Percentiles rank a stretch among this genome's conserved stretches.
Conservation (phyloP, 2,888 invertebrate species). For the Apamea monoglypha region DNA sequence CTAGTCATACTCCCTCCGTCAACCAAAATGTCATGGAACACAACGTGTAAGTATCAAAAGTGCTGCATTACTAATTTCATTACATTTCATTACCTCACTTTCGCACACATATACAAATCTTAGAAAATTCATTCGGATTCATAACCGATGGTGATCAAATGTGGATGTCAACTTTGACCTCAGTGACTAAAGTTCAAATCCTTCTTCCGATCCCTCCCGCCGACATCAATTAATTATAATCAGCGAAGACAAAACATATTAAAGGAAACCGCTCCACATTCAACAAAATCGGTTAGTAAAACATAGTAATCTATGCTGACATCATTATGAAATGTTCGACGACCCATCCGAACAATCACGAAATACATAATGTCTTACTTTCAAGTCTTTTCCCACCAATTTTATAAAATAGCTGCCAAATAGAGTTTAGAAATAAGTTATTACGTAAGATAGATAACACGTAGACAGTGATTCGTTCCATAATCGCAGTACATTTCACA, state of each 20-base stretch:
- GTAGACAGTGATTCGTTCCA: conserved; percentile 41
- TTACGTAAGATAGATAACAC: conserved; percentile 35
- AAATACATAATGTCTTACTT: conserved; percentile 56
- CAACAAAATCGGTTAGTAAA: conserved; percentile 63
- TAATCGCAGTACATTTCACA: conserved; percentile 63
- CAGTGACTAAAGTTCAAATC: conserved; percentile 46
- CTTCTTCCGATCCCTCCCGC: conserved; percentile 32
- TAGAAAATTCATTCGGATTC: conserved; percentile 73
- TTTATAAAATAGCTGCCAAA: conserved; percentile 41
- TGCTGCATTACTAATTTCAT: conserved; percentile 72
- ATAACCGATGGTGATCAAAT: conserved; percentile 67
- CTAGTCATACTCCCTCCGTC: conserved; percentile 41
- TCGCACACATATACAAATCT: conserved; percentile 75
- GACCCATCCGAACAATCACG: conserved; percentile 35
- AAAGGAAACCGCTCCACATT: conserved; percentile 60
- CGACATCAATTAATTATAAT: conserved; percentile 46
- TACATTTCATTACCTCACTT: conserved; percentile 66
- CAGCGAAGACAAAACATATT: conserved; percentile 45
- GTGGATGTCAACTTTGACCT: conserved; percentile 63
- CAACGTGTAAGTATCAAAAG: conserved; percentile 77
- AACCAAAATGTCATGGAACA: conserved; percentile 68
- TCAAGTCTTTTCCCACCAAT: conserved; percentile 47
- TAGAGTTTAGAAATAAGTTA: conserved; percentile 23
- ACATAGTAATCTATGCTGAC: conserved; percentile 54
- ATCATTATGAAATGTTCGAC: conserved; percentile 62